Base-by-base conservation (phyloP, 2,888 invertebrate species). In the Cheilosia impressa region DNA sequence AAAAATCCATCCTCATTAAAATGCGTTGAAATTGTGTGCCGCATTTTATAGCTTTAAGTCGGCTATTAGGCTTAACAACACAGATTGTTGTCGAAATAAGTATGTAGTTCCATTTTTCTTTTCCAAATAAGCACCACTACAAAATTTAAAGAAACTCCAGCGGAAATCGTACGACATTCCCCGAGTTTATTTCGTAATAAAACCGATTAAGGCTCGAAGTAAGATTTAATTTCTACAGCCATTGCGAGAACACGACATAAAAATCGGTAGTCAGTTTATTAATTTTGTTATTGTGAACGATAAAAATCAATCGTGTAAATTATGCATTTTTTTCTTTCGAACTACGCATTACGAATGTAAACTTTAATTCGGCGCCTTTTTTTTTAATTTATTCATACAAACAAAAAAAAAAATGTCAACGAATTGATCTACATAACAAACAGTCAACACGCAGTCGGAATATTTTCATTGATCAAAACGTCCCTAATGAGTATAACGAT, bases 401-500 rank as follows among this genome's bases (percentile, higher is more conserved):
- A n/a, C n/a, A n/a, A n/a, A 62, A 22, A 47, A 65, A 45, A 63
- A 66, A 17, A 6, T 52, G 6, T 9, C 10, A 53, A 63, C 43
- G 34, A 47, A 60, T 45, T 69, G 69, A 80, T 69, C 80, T 75
- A 76, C 71, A 76, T 85, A 71, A 66, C 58, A 76, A 75, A 43
- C 45, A 60, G 41, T 24, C 22, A 22, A 50, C 52, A 85, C 81
- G 76, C 76, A 66, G 41, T 72, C 43, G 47, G 81, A 85, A 81
- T 81, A 81, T 65, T 71, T 85, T 85, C 85, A 85, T 85, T 85
- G 81, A 85, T 76, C 72, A 81, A 85, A 81, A 80, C 55, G 57
- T 62, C 66, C 55, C 71, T 76, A 85, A 69, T 85, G 75, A 81
- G 38, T 38, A 27, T 17, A 63, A 43, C 19, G 22, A 65, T 68